Evolutionary conservation across 2,888 invertebrate genomes (phyloP), one percentile per base, ranked within the genome.

Genomic region (Epiblema foenella): DNA sequence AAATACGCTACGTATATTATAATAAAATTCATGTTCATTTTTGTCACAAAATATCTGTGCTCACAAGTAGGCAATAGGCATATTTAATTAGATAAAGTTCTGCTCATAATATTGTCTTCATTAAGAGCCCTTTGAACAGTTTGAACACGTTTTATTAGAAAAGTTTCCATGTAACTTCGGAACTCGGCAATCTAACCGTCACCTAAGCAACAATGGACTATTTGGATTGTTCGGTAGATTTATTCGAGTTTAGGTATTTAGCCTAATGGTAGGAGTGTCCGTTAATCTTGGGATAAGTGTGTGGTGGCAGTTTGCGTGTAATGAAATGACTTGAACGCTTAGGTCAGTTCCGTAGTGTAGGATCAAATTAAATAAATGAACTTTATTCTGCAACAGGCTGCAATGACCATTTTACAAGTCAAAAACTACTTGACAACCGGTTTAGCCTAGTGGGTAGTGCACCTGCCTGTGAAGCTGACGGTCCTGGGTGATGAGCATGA

Each of bases 71-170:
- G 46, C 46, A 20, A 46, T 60, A 60, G 64, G 24, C 37, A 64
- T 39, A 90, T 89, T 90, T 89, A 89, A 91, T 90, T 89, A 90
- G 81, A 74, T 76, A 86, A n/a, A 91, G 85, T 91, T 87, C 76
- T 77, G 80, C 85, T 82, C 85, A 85, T 89, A 90, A 90, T 90
- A 90, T 90, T 89, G 89, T 91, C 89, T 91, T 91, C 90, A 90
- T 91, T 89, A 90, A 87, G 86, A 76, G 84, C 85, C 88, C 89
- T 89, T 88, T 88, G 89, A 88, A 83, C 79, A 82, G 88, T 89
- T 88, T 88, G 89, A 88, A 83, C 79, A 82, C 85, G 86, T 89
- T 91, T 91, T 89, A 93, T 91, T 91, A 83, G 91, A 91, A 91
- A 93, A 93, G 87, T 92, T 92, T 78, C 73, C 81, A 80, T 84